Percentiles rank a stretch among this genome's conserved stretches.
These are phyloP conservation scores for Sthenelais limicola DNA, from an alignment of 2,888 invertebrate species.

Conservation along the genomic window DNA sequence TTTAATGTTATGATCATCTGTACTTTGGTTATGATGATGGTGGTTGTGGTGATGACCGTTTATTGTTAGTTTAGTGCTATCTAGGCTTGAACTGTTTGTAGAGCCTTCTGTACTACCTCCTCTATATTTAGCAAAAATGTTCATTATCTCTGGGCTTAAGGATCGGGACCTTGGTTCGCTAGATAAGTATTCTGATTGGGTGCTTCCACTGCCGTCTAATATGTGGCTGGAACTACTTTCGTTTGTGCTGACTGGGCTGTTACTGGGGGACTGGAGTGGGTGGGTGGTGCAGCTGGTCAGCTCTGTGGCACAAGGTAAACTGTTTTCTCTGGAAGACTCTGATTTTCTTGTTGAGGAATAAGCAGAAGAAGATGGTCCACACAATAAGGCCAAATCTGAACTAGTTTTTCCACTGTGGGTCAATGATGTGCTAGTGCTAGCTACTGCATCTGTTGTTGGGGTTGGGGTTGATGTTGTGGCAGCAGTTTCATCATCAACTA, in stretches of 20 bases:
- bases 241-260: slow-evolving; percentile 18
- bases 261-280: slow-evolving; percentile 3
- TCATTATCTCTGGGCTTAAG: slow-evolving; percentile 29
- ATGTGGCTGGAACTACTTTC: slow-evolving; percentile 21
- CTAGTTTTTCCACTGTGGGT: neutral
- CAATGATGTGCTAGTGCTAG: neutral
- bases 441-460: neutral
- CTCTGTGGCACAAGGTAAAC: slow-evolving; percentile 21
- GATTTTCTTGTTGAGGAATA: no score
- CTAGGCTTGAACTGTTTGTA: slow-evolving; percentile 10
- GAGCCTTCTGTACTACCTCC: slow-evolving; percentile 25
- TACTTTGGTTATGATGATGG: no score
- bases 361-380: no score
- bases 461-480: neutral
- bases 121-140: slow-evolving; percentile 16
- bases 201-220: neutral
- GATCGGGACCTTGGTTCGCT: slow-evolving; percentile 19
- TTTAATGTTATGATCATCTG: slow-evolving; percentile 13
- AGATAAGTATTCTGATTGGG: slow-evolving; percentile 17
- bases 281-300: slow-evolving; percentile 13
- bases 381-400: no score
- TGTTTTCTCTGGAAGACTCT: slow-evolving; percentile 15
- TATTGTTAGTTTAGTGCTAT: neutral
- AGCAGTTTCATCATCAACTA: slow-evolving; percentile 30
- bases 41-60: no score